phyloP scores from a whole-genome alignment of 2,888 invertebrate species.

The Scaptodrosophila latifasciaeformis region DNA sequence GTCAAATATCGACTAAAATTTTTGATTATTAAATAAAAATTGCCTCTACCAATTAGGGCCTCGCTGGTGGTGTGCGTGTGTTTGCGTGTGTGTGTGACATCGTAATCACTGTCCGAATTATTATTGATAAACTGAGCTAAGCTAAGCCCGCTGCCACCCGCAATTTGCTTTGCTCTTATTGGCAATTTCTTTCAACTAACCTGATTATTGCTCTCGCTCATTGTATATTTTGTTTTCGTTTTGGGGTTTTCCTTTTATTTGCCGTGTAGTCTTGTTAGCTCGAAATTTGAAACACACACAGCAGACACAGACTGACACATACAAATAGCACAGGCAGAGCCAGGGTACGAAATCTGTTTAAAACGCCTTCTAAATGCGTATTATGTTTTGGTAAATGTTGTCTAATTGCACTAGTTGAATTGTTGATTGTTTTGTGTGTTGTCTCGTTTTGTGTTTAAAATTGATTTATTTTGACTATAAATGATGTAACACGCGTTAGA shows the following conservation, averaged over 20 bases:
- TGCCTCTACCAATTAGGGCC: neutral
- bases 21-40: too few species aligned
- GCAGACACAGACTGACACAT: too few species aligned
- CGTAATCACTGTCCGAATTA: slow-evolving; percentile 36
- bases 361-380: slow-evolving; percentile 27
- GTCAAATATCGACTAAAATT: too few species aligned
- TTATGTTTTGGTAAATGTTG: slow-evolving; percentile 9
- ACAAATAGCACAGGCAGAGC: too few species aligned
- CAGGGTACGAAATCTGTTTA: too few species aligned
- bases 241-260: slow-evolving; percentile 14
- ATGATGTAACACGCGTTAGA: slow-evolving; percentile 42
- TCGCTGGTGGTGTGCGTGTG: neutral
- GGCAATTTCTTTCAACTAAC: slow-evolving; percentile 43
- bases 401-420: neutral
- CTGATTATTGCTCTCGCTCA: slow-evolving; percentile 63
- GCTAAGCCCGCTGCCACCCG: neutral
- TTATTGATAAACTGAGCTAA: slow-evolving; percentile 9
- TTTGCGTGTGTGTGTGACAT: slow-evolving; percentile 29
- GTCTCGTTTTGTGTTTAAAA: slow-evolving; percentile 16
- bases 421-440: slow-evolving; percentile 13
- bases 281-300: slow-evolving; percentile 36
- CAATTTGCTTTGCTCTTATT: too few species aligned
- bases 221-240: slow-evolving; percentile 23
- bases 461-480: slow-evolving; percentile 36
- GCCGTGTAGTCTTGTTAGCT: too few species aligned